Percentiles rank a stretch among this genome's conserved stretches.
phyloP scores from a whole-genome alignment of 1,140 invertebrate genomes.

The Euura lappo region DNA sequence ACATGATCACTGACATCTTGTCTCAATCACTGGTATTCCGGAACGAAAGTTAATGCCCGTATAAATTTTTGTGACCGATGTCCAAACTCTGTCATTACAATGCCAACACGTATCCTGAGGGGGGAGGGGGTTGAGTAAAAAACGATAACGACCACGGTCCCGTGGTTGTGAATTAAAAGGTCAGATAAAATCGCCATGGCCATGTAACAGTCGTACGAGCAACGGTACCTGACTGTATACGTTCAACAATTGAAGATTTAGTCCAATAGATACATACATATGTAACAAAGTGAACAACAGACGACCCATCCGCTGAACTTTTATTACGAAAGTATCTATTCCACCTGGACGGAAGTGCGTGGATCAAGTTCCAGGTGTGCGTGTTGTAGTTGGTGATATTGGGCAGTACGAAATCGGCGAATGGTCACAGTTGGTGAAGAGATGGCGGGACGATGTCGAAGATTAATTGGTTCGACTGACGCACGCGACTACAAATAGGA shows the following conservation, averaged over 20 bases:
- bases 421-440: too few relatives aligned
- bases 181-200: background rate
- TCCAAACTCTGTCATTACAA: background rate
- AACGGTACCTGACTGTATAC: background rate
- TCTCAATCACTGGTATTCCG: too few relatives aligned
- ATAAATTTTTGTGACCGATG: background rate
- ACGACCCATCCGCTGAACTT: background rate
- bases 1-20: too few relatives aligned
- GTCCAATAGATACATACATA: background rate
- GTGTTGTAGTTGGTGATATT: background rate
- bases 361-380: background rate
- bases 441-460: background rate
- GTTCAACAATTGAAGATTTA: too few relatives aligned
- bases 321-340: too few relatives aligned
- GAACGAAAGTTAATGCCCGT: too few relatives aligned
- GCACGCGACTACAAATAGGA: background rate
- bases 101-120: background rate
- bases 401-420: too few relatives aligned
- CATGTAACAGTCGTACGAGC: background rate
- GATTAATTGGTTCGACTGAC: slow-evolving; percentile 7
- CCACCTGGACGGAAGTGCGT: background rate
- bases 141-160: background rate
- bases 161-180: background rate
- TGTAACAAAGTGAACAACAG: background rate
- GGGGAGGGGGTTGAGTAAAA: background rate